Conservation (phyloP, 2,888 invertebrate genomes). For the Graphium colonna region DNA sequence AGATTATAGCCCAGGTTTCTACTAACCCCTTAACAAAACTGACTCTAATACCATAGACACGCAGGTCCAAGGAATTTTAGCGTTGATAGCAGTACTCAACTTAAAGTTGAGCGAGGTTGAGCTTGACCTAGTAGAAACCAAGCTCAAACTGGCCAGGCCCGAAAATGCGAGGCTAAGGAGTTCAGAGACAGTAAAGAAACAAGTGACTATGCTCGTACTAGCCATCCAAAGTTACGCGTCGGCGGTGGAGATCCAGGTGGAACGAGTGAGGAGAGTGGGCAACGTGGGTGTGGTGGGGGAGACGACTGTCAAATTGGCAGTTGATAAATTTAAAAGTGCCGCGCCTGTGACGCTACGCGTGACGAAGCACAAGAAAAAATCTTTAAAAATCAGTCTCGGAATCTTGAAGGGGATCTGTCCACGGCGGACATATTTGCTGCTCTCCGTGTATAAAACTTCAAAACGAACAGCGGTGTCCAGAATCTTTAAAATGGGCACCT, state of each 20-base stretch:
- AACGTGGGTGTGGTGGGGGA: slow-evolving; percentile 3
- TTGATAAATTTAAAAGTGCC: not conserved
- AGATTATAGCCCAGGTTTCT: too few relatives aligned
- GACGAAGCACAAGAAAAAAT: not conserved
- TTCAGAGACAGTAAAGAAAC: not conserved
- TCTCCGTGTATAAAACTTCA: slow-evolving; percentile 22
- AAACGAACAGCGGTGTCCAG: not conserved
- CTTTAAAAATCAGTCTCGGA: not conserved
- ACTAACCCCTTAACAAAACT: too few relatives aligned
- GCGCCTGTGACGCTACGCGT: not conserved
- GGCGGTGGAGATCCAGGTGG: not conserved
- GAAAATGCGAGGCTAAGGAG: not conserved
- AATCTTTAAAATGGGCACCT: not conserved
- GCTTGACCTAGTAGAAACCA: not conserved
- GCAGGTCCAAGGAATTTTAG: not conserved
- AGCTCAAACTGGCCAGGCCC: not conserved
- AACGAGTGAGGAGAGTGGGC: slow-evolving; percentile 1
- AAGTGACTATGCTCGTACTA: too few relatives aligned
- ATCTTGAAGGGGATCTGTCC: not conserved
- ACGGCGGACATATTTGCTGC: not conserved
- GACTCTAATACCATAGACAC: too few relatives aligned
- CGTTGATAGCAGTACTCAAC: not conserved
- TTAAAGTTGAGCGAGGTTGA: not conserved
- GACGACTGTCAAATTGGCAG: not conserved
- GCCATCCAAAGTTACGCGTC: not conserved